Base-by-base conservation (phyloP, 2,888 invertebrate species). In the Alviniconcha strummeri region DNA sequence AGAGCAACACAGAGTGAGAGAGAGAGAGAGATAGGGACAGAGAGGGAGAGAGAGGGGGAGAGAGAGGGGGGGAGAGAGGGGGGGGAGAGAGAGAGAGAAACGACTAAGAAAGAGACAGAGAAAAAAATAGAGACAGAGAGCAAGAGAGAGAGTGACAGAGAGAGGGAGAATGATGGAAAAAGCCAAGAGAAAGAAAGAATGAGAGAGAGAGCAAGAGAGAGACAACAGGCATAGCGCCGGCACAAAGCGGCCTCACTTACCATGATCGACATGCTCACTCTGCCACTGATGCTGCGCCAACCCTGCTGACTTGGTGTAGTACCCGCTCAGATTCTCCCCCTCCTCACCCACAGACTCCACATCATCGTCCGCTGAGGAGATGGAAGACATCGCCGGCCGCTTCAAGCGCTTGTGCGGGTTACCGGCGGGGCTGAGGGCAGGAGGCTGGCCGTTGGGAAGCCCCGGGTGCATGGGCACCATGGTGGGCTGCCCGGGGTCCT, bases 301-400 rank as follows among this genome's bases (percentile, higher is more conserved):
- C 76, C 90, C 88, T 56, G 88, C 88, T 0, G 95, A 94, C 88
- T 95, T 95, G 69, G 94, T 94, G 89, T 95, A 95, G 91, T 95
- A 95, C 75, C 93, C 91, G 83, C 94, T 88, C 88, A 91, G 89
- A 81, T 87, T 93, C 85, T 94, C 94, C 56, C 93, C 93, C 81
- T 94, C 94, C 86, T 94, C 94, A 36, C 93, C 92, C 19, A 93
- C 93, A 87, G 90, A 92, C 85, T 95, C 95, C 87, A 94, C 94
- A 87, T 95, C 95, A 86, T 95, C 95, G 84, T 95, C 95, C 9
- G 94, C 93, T 1, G 95, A 95, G 81, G 95, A 95, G 86, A 95
- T 94, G 84, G 92, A 91, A 83, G 89, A 91, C 87, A 91, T 91
- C n/a, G 90, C 89, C 60, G 86, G 89, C 17, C 95, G 93, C 84